phyloP scores from a whole-genome alignment of 2,113 vertebrate species.

The Tetraodon nigroviridis region DNA sequence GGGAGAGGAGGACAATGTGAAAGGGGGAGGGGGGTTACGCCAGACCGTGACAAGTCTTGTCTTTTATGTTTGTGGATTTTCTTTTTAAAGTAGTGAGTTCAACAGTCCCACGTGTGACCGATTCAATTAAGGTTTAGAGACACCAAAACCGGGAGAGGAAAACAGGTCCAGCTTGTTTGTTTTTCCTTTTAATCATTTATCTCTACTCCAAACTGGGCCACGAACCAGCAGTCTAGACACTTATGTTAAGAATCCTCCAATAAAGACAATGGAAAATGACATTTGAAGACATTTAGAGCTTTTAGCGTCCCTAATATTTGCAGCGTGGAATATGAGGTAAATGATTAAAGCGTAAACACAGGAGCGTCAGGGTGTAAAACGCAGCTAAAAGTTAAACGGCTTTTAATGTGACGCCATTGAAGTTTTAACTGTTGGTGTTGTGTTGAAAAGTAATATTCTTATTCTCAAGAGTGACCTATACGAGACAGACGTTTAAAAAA shows the following conservation, averaged over 20 bases:
- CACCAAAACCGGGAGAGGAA: too few species aligned
- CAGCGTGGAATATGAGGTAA: neutral
- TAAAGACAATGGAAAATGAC: too few species aligned
- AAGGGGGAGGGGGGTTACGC: slow-evolving; percentile 36
- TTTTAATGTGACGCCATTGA: neutral
- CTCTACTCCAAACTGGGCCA: too few species aligned
- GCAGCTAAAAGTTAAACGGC: too few species aligned
- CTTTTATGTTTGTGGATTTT: neutral
- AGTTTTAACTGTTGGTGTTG: neutral
- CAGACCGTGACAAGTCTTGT: slow-evolving; percentile 33
- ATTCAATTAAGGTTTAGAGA: too few species aligned
- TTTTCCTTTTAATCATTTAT: neutral
- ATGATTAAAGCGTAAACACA: too few species aligned
- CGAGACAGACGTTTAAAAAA: too few species aligned
- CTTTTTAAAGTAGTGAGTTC: neutral
- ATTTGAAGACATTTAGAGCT: too few species aligned
- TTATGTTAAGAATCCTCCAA: too few species aligned
- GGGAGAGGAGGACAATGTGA: slow-evolving; percentile 19
- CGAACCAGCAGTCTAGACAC: too few species aligned
- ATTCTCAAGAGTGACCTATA: neutral
- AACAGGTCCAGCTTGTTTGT: neutral
- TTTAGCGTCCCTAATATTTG: neutral
- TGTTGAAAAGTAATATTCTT: slow-evolving; percentile 6
- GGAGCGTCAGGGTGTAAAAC: too few species aligned
- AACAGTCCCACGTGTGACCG: neutral